These are phyloP conservation scores for Pasiphila rectangulata DNA, from an alignment of 2,888 invertebrate species.

Conservation along the genomic window DNA sequence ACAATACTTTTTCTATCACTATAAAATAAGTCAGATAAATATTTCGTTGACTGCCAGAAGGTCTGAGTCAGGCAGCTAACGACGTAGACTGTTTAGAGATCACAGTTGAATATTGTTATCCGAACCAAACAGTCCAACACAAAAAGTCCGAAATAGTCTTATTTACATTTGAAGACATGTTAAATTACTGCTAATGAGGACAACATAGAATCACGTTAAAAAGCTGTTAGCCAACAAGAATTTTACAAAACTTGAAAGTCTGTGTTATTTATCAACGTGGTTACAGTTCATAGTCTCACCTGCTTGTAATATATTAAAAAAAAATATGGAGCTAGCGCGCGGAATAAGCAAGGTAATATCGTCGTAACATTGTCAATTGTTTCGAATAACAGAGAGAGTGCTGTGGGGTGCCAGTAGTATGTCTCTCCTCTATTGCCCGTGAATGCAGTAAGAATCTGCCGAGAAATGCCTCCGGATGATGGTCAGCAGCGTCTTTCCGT, in stretches of 20 bases:
- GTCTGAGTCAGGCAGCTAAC: slow-evolving; percentile 3
- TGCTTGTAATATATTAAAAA: too few relatives aligned
- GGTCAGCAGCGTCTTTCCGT: too few relatives aligned
- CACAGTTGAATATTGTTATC: slow-evolving; percentile 18
- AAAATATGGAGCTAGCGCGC: too few relatives aligned
- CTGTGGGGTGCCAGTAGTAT: too few relatives aligned
- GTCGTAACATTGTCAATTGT: too few relatives aligned
- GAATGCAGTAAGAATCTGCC: too few relatives aligned
- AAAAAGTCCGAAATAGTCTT: slow-evolving; percentile 15
- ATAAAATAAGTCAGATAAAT: too few relatives aligned
- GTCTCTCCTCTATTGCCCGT: too few relatives aligned
- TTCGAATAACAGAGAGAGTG: too few relatives aligned
- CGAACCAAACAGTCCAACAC: slow-evolving; percentile 20
- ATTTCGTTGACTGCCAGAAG: slow-evolving; percentile 17
- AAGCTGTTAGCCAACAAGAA: slow-evolving; percentile 16
- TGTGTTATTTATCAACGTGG: not conserved
- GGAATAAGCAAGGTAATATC: too few relatives aligned
- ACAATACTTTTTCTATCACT: not conserved
- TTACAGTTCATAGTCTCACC: too few relatives aligned
- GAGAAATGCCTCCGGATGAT: too few relatives aligned
- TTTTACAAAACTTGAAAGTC: not conserved
- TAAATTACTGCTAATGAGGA: slow-evolving; percentile 25
- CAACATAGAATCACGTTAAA: slow-evolving; percentile 7
- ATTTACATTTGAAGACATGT: slow-evolving; percentile 13
- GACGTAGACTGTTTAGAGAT: slow-evolving; percentile 19